Percentiles rank a stretch among this genome's conserved stretches.
Evolutionary conservation across 64 coral and sea anemone genomes (phyloP).

Genomic region (Orbicella faveolata): DNA sequence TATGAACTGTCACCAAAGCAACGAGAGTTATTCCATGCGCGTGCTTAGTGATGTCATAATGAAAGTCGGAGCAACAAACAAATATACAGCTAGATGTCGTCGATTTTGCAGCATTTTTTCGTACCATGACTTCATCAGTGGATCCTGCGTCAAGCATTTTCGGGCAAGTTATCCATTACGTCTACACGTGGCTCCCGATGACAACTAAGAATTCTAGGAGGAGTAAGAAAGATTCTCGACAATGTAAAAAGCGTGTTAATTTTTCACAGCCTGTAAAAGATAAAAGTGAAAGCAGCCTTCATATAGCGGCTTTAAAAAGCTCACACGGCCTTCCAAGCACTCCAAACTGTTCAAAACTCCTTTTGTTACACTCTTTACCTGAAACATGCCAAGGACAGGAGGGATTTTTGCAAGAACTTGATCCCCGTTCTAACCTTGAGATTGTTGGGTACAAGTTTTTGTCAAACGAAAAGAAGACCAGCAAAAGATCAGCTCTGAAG

Average conservation of each 20-base stretch:
- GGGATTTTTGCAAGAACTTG: neutral
- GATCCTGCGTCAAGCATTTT: neutral
- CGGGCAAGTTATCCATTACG: slow-evolving; percentile 13
- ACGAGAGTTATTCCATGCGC: too few relatives aligned
- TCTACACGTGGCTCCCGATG: slow-evolving; percentile 19
- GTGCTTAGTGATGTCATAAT: neutral
- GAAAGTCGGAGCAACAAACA: neutral
- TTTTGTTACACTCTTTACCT: neutral
- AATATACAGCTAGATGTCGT: neutral
- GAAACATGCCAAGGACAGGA: neutral
- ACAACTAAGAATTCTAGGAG: neutral
- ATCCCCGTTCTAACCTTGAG: neutral
- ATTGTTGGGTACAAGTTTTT: slow-evolving; percentile 13
- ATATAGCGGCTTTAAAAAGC: neutral
- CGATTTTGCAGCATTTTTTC: neutral
- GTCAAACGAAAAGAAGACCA: slow-evolving; percentile 26
- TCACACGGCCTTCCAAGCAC: slow-evolving; percentile 5
- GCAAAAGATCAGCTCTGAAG: slow-evolving; percentile 31
- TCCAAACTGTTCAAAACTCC: neutral
- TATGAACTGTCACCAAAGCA: too few relatives aligned
- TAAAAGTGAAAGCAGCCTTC: neutral
- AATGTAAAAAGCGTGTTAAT: slow-evolving; percentile 3
- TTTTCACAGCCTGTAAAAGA: neutral
- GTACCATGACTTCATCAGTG: neutral
- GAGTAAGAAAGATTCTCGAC: neutral